These are phyloP conservation scores for Reinhardtius hippoglossoides DNA, from an alignment of 2,113 vertebrate species.

Conservation along the genomic window DNA sequence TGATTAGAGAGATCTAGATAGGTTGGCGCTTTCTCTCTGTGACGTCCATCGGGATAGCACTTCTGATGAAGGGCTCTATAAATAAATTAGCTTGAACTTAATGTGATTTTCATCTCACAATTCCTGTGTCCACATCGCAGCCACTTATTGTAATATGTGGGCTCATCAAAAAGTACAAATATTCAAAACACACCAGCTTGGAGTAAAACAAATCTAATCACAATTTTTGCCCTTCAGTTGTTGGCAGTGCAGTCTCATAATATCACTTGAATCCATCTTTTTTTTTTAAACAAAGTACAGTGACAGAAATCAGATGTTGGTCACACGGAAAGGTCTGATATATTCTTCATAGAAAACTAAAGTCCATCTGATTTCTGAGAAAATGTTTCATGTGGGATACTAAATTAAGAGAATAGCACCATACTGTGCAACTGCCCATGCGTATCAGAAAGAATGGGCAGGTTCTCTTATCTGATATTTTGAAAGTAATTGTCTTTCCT, in stretches of 20 bases:
- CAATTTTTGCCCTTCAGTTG: not conserved
- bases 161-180: constrained; percentile 37
- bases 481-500: too few relatives aligned
- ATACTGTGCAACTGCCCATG: not conserved
- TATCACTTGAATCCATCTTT: constrained; percentile 4
- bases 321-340: not conserved
- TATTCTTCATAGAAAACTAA: not conserved
- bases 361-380: not conserved
- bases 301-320: constrained; percentile 10
- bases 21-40: constrained; percentile 26
- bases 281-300: not conserved
- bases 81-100: constrained; percentile 50
- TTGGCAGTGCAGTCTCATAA: constrained; percentile 14
- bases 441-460: too few relatives aligned
- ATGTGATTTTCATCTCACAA: constrained; percentile 39
- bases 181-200: constrained; percentile 1
- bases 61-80: constrained; percentile 56
- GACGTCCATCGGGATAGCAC: constrained; percentile 46
- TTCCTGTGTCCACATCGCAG: constrained; percentile 13
- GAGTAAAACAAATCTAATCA: not conserved
- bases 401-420: not conserved
- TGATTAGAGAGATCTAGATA: constrained; percentile 51
- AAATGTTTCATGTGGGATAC: not conserved
- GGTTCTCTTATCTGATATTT: too few relatives aligned
- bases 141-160: not conserved